phyloP scores from a whole-genome alignment of 2,113 vertebrate genomes.

The Trogon surrucura region DNA sequence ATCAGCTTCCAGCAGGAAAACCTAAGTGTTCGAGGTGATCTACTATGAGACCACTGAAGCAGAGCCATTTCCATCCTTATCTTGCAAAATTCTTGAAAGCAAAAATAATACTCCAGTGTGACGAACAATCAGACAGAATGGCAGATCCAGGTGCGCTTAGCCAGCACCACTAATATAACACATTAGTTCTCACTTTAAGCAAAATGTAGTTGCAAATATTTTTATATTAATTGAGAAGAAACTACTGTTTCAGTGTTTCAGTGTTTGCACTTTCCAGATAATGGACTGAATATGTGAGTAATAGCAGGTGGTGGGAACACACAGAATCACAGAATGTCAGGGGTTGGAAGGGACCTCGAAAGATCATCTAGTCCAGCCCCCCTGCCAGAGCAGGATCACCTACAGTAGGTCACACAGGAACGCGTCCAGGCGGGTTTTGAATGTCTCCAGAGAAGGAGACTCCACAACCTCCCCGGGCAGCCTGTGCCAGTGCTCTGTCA shows the following conservation, averaged over 20 bases:
- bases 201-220: not conserved
- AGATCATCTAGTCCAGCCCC: too few relatives aligned
- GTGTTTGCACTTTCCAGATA: not conserved
- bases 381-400: too few relatives aligned
- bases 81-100: not conserved
- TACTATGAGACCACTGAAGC: not conserved
- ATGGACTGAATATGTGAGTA: not conserved
- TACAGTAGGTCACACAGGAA: too few relatives aligned
- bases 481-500: too few relatives aligned
- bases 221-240: not conserved
- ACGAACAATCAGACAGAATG: not conserved
- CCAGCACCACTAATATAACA: not conserved
- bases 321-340: too few relatives aligned
- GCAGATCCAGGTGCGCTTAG: not conserved
- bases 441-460: too few relatives aligned
- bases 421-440: too few relatives aligned
- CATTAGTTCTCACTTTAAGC: not conserved
- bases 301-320: not conserved
- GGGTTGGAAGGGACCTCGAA: too few relatives aligned
- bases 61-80: not conserved
- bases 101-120: not conserved
- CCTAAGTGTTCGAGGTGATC: not conserved
- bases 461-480: too few relatives aligned
- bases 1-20: not conserved
- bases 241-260: not conserved